Evolutionary conservation across 2,797 vertebrate genomes (phyloP).

Genomic region (Neosilurus hyrtlii): DNA sequence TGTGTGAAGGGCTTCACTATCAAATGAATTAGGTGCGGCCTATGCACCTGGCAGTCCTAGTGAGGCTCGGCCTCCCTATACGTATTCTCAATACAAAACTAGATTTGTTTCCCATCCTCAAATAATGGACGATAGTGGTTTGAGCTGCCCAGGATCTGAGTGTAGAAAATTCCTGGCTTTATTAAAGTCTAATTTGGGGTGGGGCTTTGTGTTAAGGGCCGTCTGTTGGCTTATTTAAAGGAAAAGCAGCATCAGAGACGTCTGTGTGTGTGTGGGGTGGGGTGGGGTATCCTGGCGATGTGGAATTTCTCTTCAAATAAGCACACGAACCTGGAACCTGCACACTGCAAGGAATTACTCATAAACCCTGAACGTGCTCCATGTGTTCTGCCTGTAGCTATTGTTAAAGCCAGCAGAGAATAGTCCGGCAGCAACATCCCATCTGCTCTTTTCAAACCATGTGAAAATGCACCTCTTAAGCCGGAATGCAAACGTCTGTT

Average conservation of each 20-base stretch:
- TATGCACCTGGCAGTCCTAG: neutral
- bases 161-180: neutral
- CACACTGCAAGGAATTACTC: conserved; percentile 37
- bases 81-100: neutral
- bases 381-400: conserved; percentile 41
- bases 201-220: neutral
- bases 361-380: conserved; percentile 35
- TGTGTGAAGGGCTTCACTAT: neutral
- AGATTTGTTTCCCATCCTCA: neutral
- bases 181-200: neutral
- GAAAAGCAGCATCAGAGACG: neutral
- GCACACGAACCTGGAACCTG: conserved; percentile 48
- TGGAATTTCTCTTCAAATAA: conserved; percentile 45
- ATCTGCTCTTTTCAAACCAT: conserved; percentile 57
- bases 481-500: conserved; percentile 67
- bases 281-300: conserved; percentile 52
- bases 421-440: conserved; percentile 36
- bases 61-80: neutral
- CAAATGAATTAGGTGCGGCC: neutral
- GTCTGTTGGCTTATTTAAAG: neutral
- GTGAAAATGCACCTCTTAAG: conserved; percentile 67
- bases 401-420: conserved; percentile 44
- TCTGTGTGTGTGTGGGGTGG: conserved; percentile 19
- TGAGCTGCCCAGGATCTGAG: neutral
- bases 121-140: neutral